Evolutionary conservation across 1,140 invertebrate genomes (phyloP).

Genomic region (Pararge aegeria): DNA sequence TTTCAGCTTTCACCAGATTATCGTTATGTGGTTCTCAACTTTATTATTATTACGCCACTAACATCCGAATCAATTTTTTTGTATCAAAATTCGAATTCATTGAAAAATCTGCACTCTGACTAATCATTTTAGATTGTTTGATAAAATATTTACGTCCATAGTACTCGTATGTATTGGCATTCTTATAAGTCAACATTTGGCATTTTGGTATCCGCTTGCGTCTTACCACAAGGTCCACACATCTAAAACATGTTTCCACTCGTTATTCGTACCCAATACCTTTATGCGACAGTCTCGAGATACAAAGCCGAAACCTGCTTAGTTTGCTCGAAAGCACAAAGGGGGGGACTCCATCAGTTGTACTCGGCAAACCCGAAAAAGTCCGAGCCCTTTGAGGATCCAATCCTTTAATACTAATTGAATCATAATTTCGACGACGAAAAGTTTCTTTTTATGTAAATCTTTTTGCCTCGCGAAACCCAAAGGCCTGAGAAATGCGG

Average conservation of each 20-base stretch:
- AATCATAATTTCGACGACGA: constrained; percentile 75
- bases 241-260: constrained; percentile 38
- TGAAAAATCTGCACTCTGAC: too few relatives aligned
- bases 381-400: constrained; percentile 63
- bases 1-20: too few relatives aligned
- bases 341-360: constrained; percentile 60
- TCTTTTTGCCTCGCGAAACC: constrained; percentile 63
- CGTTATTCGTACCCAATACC: constrained; percentile 56
- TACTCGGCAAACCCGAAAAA: constrained; percentile 69
- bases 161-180: too few relatives aligned
- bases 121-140: too few relatives aligned
- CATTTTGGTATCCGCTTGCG: not conserved
- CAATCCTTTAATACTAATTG: constrained; percentile 79
- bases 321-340: constrained; percentile 73
- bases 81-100: too few relatives aligned
- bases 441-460: constrained; percentile 78
- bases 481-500: constrained; percentile 60
- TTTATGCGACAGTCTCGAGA: constrained; percentile 46
- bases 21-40: too few relatives aligned
- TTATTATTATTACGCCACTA: too few relatives aligned
- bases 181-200: too few relatives aligned
- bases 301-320: constrained; percentile 64
- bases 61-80: too few relatives aligned
- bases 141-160: too few relatives aligned
- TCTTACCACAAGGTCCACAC: not conserved